phyloP scores from a whole-genome alignment of 2,113 vertebrate genomes.

The Phylloscopus whistleri region DNA sequence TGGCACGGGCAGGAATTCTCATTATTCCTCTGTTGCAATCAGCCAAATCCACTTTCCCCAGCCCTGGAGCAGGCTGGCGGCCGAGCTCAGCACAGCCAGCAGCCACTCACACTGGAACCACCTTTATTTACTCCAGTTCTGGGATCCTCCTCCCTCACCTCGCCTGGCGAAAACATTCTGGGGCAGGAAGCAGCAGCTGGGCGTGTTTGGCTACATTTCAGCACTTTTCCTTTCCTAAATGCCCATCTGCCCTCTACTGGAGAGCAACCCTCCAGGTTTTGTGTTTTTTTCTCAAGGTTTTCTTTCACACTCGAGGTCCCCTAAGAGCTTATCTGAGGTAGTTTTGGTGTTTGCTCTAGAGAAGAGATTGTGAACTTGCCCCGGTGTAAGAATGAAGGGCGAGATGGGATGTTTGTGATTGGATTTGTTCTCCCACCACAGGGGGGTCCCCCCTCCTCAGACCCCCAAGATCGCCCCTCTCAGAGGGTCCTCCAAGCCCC shows the following conservation, averaged over 20 bases:
- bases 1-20: neutral
- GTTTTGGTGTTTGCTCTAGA: conserved; percentile 68
- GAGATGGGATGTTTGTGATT: neutral
- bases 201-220: neutral
- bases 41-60: neutral
- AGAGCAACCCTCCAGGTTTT: neutral
- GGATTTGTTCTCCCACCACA: conserved; percentile 56
- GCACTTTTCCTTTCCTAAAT: neutral
- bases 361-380: conserved; percentile 79
- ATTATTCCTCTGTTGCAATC: neutral
- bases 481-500: neutral
- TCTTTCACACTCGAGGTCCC: too few relatives aligned
- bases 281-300: neutral
- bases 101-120: neutral
- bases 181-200: neutral
- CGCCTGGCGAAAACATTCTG: accelerated
- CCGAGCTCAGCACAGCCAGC: neutral
- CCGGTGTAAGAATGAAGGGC: conserved; percentile 76
- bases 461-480: neutral
- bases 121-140: neutral
- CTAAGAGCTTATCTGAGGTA: conserved; percentile 59
- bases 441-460: neutral
- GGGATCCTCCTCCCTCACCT: neutral
- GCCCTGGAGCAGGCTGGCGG: neutral
- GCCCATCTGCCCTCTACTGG: conserved; percentile 10